phyloP scores from a whole-genome alignment of 2,113 vertebrate genomes.

The Crypturellus undulatus region DNA sequence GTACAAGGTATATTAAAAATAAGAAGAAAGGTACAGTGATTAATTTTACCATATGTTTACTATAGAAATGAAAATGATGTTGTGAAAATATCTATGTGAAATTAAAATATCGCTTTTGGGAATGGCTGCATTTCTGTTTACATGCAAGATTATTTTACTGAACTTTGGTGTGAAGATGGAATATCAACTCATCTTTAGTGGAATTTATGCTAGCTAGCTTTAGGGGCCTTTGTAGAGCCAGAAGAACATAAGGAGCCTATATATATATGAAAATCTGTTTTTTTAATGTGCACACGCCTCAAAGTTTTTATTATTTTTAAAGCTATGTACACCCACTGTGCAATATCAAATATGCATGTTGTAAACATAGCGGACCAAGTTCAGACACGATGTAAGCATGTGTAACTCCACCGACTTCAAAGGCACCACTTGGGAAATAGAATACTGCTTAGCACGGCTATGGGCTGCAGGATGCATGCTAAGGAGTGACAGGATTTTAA shows the following conservation, averaged over 20 bases:
- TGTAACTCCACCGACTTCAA: constrained; percentile 53
- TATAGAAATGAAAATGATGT: constrained; percentile 1
- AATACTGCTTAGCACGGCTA: constrained; percentile 37
- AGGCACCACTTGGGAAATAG: constrained; percentile 58
- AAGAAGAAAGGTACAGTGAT: neutral
- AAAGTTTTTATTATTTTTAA: constrained; percentile 63
- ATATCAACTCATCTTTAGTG: constrained; percentile 16
- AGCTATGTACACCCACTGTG: constrained; percentile 56
- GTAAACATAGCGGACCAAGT: constrained; percentile 60
- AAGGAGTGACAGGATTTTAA: constrained; percentile 21
- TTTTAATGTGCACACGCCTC: constrained; percentile 52
- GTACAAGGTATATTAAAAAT: neutral
- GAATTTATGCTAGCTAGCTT: constrained; percentile 14
- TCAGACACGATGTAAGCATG: constrained; percentile 69
- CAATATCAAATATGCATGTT: constrained; percentile 61
- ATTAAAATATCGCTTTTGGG: neutral
- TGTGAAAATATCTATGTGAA: neutral
- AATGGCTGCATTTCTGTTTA: neutral
- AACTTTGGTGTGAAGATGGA: neutral
- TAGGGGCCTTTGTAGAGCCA: constrained; percentile 23
- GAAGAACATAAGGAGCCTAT: constrained; percentile 4
- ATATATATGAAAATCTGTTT: constrained; percentile 51
- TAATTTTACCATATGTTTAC: neutral
- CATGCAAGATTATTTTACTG: neutral
- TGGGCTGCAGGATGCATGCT: neutral